phyloP scores from a whole-genome alignment of 64 coral and sea anemone genomes.

The Astreopora myriophthalma region DNA sequence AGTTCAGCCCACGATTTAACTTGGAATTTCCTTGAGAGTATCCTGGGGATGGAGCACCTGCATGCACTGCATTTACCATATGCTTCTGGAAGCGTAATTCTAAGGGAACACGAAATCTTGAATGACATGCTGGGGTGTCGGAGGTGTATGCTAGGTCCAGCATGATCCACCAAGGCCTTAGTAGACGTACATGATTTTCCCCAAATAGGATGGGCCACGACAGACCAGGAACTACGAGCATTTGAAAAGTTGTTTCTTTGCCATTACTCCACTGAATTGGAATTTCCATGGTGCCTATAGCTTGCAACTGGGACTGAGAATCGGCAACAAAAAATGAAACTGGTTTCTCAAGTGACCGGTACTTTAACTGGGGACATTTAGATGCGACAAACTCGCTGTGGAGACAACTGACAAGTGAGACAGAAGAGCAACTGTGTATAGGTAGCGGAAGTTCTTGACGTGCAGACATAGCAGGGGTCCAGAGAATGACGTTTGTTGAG shows the following conservation, averaged over 20 bases:
- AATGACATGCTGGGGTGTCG: not conserved
- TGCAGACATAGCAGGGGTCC: slow-evolving; percentile 30
- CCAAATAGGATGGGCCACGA: slow-evolving; percentile 60
- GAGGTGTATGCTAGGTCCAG: not conserved
- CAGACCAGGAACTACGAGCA: slow-evolving; percentile 51
- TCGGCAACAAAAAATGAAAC: slow-evolving; percentile 12
- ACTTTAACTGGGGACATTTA: slow-evolving; percentile 4
- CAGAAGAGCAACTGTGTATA: slow-evolving; percentile 32
- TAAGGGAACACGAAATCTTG: not conserved
- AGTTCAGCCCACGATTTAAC: slow-evolving; percentile 29
- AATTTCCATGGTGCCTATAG: slow-evolving; percentile 12
- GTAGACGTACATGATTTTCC: slow-evolving; percentile 33
- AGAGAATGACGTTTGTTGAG: slow-evolving; percentile 3
- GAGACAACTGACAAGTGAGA: slow-evolving; percentile 47
- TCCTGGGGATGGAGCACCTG: not conserved
- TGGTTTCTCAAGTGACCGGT: slow-evolving; percentile 2
- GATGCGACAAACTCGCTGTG: slow-evolving; percentile 23
- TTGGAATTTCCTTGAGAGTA: not conserved
- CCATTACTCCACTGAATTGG: slow-evolving; percentile 38
- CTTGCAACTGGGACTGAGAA: not conserved
- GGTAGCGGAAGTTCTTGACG: slow-evolving; percentile 18
- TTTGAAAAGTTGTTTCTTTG: slow-evolving; percentile 28
- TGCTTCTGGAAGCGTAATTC: not conserved
- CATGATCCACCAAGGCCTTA: slow-evolving; percentile 35
- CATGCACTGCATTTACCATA: not conserved